Evolutionary conservation across 2,888 invertebrate species (phyloP).

Genomic region (Drosophila nr. fundita): DNA sequence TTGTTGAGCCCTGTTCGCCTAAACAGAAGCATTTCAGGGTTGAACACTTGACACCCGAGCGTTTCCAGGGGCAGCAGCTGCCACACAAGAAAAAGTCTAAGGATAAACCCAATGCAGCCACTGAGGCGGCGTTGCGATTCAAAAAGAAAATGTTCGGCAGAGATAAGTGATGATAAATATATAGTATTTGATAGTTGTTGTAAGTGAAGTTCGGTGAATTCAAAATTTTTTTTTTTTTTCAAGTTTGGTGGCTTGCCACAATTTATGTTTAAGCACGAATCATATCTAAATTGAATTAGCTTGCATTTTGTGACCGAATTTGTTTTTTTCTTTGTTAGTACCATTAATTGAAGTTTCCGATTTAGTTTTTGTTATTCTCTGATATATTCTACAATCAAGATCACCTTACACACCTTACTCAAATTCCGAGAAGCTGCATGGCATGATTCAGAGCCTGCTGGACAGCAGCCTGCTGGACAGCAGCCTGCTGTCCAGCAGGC

Average conservation of each 20-base stretch:
- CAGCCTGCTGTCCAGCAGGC: too few species aligned
- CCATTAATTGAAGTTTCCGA: not conserved
- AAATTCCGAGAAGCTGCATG: too few species aligned
- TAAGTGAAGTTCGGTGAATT: not conserved
- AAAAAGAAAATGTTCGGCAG: conserved; percentile 46
- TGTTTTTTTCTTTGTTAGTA: conserved; percentile 2
- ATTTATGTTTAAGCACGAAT: not conserved
- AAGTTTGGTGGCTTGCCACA: conserved; percentile 1
- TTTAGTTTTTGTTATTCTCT: conserved; percentile 15
- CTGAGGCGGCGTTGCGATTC: conserved; percentile 58
- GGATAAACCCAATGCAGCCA: conserved; percentile 38
- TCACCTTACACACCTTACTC: not conserved
- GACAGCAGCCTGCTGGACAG: too few species aligned
- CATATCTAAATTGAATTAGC: conserved; percentile 7
- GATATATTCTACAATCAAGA: not conserved
- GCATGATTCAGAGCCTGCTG: too few species aligned
- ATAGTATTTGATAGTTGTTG: conserved; percentile 2
- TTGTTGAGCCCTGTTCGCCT: conserved; percentile 80
- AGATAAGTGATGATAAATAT: conserved; percentile 21
- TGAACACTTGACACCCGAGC: conserved; percentile 67
- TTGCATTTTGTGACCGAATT: conserved; percentile 1
- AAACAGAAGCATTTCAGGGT: conserved; percentile 71
- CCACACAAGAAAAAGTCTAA: not conserved
- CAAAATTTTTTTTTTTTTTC: conserved; percentile 3
- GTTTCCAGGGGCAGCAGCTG: conserved; percentile 28